A percentile compares a stretch with the other conserved stretches of the same genome.
Conservation (phyloP, 2,797 vertebrate species). For the Ptychadena robeensis region DNA sequence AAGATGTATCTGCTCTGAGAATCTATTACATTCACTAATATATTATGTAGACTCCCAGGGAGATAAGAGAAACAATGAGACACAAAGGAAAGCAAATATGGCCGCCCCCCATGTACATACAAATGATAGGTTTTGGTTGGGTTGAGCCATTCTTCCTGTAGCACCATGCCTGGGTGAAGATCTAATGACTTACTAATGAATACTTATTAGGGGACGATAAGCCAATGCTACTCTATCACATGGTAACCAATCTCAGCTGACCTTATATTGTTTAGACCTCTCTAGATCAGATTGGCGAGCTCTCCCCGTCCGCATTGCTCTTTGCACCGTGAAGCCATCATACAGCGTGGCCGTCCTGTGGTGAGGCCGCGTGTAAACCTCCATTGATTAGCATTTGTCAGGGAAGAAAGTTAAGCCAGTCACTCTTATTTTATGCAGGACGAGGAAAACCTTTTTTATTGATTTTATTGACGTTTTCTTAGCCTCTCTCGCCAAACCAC, state of each 20-base stretch:
- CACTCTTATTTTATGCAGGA: constrained; percentile 81
- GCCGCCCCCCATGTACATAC: too few relatives aligned
- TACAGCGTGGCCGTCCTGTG: not conserved
- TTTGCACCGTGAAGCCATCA: not conserved
- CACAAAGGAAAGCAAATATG: too few relatives aligned
- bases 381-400: constrained; percentile 80
- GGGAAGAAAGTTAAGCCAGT: constrained; percentile 74
- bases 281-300: not conserved
- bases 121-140: too few relatives aligned
- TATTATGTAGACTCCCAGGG: too few relatives aligned
- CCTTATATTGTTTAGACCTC: not conserved
- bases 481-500: constrained; percentile 82
- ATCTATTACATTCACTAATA: too few relatives aligned
- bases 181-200: too few relatives aligned
- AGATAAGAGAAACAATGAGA: too few relatives aligned
- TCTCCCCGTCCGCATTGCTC: not conserved
- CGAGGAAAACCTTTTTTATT: constrained; percentile 82
- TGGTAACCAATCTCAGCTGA: not conserved
- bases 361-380: constrained; percentile 41
- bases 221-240: not conserved
- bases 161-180: too few relatives aligned
- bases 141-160: too few relatives aligned
- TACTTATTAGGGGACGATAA: not conserved
- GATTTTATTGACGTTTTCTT: constrained; percentile 83
- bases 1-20: too few relatives aligned